Conservation (phyloP, 2,797 vertebrate genomes). For the Callimico goeldii region DNA sequence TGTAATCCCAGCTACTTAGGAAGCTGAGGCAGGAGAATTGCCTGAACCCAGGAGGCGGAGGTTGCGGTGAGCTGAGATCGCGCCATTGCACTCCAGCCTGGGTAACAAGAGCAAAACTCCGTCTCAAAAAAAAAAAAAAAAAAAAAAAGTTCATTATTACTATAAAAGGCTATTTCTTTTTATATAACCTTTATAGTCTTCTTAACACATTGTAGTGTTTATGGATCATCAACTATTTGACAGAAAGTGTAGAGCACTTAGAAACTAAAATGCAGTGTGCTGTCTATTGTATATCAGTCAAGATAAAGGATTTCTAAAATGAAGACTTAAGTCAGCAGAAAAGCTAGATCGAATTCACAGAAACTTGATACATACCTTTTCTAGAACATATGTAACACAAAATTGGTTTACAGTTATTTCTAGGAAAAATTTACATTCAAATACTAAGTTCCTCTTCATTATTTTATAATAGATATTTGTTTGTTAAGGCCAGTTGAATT, state of each 20-base stretch:
- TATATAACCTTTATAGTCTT: background rate
- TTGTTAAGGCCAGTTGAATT: conserved; percentile 17
- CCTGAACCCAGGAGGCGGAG: too few relatives aligned
- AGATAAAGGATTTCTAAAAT: conserved; percentile 11
- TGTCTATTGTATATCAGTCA: background rate
- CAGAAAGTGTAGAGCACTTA: background rate
- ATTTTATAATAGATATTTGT: background rate
- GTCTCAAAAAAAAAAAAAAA: too few relatives aligned
- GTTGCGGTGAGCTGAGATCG: too few relatives aligned
- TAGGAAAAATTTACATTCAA: conserved; percentile 14
- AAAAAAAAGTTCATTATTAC: background rate
- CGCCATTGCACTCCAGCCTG: too few relatives aligned
- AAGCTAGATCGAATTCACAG: background rate
- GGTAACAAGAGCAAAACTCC: too few relatives aligned
- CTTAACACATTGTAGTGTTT: conserved; percentile 40
- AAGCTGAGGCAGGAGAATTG: too few relatives aligned
- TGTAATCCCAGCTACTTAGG: too few relatives aligned
- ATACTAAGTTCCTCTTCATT: conserved; percentile 17
- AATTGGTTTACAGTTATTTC: conserved; percentile 29
- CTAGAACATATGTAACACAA: background rate
- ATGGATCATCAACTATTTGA: conserved; percentile 40
- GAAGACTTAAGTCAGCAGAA: conserved; percentile 18
- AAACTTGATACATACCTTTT: background rate
- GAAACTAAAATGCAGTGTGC: conserved; percentile 28
- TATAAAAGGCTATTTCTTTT: background rate